Conservation (phyloP, 2,797 vertebrate species). For the Myiothlypis chrysogaster region DNA sequence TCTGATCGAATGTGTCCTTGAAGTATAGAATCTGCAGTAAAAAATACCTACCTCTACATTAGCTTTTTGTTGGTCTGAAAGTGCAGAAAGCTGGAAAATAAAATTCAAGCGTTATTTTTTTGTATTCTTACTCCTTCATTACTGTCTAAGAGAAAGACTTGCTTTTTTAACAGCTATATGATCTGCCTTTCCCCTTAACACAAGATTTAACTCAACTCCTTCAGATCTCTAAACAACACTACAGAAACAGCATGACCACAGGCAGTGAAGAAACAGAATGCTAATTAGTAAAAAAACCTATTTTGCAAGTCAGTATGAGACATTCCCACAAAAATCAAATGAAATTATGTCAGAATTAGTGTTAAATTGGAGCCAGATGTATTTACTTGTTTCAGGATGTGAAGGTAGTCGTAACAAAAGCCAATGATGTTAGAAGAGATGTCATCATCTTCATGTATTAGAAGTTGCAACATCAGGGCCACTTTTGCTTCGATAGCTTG, state of each 20-base stretch:
- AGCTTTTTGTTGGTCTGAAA: constrained; percentile 90
- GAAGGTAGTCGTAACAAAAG: constrained; percentile 98
- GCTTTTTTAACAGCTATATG: neutral
- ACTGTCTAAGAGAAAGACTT: neutral
- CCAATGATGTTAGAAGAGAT: constrained; percentile 95
- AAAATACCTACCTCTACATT: constrained; percentile 87
- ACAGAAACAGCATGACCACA: neutral
- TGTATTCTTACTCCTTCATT: neutral
- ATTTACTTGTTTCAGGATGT: constrained; percentile 93
- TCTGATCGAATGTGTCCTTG: neutral
- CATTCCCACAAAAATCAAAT: neutral
- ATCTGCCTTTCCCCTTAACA: neutral
- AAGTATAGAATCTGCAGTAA: neutral
- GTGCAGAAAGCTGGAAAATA: constrained; percentile 83
- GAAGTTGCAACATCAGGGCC: constrained; percentile 88
- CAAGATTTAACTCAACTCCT: neutral
- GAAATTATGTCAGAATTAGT: neutral
- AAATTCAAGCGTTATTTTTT: constrained; percentile 39
- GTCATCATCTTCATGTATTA: constrained; percentile 95
- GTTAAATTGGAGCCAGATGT: neutral
- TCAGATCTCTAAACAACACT: neutral
- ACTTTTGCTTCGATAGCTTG: constrained; percentile 91
- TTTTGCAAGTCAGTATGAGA: neutral
- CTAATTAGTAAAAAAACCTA: neutral
- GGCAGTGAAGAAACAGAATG: neutral